Percentiles rank a stretch among this genome's conserved stretches.
Conservation (phyloP, 2,888 invertebrate genomes). For the Phasia obesa region DNA sequence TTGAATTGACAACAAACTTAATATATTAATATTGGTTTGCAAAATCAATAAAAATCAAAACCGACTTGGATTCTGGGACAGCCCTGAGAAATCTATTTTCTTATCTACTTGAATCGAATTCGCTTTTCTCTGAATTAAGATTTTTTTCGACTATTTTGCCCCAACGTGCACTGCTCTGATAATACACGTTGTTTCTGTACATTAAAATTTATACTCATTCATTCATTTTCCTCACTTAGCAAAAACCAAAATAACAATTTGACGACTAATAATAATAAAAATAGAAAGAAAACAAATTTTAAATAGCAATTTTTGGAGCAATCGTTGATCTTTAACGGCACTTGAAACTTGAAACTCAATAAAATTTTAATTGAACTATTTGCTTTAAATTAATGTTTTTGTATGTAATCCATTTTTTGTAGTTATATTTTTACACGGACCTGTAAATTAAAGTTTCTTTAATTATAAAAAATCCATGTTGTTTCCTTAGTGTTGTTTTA, state of each 20-base stretch:
- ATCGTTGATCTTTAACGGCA: background rate
- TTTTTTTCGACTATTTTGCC: too few relatives aligned
- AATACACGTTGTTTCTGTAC: constrained; percentile 24
- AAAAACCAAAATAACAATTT: constrained; percentile 21
- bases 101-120: too few relatives aligned
- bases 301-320: background rate
- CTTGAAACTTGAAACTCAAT: background rate
- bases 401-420: background rate
- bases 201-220: background rate
- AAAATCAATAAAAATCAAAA: too few relatives aligned
- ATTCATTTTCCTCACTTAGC: constrained; percentile 14
- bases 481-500: background rate
- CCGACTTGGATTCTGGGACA: too few relatives aligned
- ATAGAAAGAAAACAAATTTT: constrained; percentile 34
- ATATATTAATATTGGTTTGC: too few relatives aligned
- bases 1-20: too few relatives aligned
- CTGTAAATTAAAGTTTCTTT: background rate
- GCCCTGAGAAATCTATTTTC: too few relatives aligned
- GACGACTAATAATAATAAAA: constrained; percentile 32
- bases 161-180: constrained; percentile 22
- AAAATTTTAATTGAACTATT: background rate
- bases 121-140: too few relatives aligned
- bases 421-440: background rate
- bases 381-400: background rate
- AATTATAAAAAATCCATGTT: background rate